A percentile compares a stretch with the other conserved stretches of the same genome.
phyloP scores from a whole-genome alignment of 2,888 invertebrate species.

The Elegia similella region DNA sequence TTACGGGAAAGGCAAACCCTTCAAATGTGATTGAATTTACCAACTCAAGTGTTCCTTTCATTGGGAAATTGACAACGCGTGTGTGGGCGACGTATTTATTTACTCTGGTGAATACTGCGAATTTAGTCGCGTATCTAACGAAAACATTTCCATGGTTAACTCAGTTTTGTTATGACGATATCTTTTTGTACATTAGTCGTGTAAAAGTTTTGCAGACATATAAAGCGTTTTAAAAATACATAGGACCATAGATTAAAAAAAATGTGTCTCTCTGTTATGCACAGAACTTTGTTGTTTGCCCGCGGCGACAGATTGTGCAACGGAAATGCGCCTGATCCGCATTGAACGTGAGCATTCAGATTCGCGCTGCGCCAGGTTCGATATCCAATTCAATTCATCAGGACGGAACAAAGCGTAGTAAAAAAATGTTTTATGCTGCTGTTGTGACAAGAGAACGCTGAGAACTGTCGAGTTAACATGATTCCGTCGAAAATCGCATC shows the following conservation, averaged over 20 bases:
- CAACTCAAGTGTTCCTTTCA: slow-evolving; percentile 46
- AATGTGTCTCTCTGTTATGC: slow-evolving; percentile 26
- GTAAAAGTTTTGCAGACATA: no score
- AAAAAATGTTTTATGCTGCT: slow-evolving; percentile 40
- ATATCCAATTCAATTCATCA: slow-evolving; percentile 65
- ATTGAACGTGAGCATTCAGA: slow-evolving; percentile 53
- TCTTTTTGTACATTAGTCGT: no score
- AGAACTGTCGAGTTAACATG: slow-evolving; percentile 68
- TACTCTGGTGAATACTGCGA: background rate
- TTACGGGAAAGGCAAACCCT: slow-evolving; percentile 39
- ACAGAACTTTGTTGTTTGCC: slow-evolving; percentile 40
- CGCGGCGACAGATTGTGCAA: slow-evolving; percentile 42
- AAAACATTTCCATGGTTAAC: background rate
- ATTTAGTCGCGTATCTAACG: background rate
- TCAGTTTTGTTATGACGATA: no score
- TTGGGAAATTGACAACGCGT: background rate
- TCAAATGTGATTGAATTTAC: slow-evolving; percentile 49
- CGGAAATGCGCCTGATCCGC: slow-evolving; percentile 51
- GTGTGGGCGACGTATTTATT: background rate
- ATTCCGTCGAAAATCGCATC: slow-evolving; percentile 74
- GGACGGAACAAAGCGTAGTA: slow-evolving; percentile 42
- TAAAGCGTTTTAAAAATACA: no score
- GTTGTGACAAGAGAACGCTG: slow-evolving; percentile 66
- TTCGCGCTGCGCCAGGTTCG: slow-evolving; percentile 39
- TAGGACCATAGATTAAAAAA: background rate